Conservation (phyloP, 2,888 invertebrate genomes). For the Andrena trimmerana region DNA sequence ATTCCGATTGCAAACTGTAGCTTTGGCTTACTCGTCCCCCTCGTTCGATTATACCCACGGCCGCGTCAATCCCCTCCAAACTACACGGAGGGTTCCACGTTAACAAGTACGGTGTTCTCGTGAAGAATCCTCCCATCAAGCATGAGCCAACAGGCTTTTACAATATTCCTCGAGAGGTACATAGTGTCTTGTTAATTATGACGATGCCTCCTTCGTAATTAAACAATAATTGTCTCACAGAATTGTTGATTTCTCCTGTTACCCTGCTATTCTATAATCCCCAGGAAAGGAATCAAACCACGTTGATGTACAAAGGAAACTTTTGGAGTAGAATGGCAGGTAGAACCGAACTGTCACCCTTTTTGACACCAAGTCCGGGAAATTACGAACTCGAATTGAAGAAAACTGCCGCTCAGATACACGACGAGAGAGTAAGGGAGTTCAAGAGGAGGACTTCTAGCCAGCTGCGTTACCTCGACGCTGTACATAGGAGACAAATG, state of each 20-base stretch:
- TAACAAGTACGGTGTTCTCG: conserved; percentile 46
- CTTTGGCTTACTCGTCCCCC: conserved; percentile 58
- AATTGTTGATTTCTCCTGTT: neutral
- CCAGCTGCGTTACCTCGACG: conserved; percentile 69
- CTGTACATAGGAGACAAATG: conserved; percentile 62
- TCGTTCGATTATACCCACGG: conserved; percentile 22
- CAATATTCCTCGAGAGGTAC: conserved; percentile 59
- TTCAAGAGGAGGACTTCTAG: conserved; percentile 60
- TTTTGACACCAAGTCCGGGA: conserved; percentile 68
- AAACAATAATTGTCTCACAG: neutral
- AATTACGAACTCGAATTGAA: conserved; percentile 67
- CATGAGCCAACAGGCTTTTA: conserved; percentile 46
- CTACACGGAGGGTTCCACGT: conserved; percentile 49
- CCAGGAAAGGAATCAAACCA: conserved; percentile 69
- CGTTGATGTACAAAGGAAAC: conserved; percentile 73
- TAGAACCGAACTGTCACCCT: conserved; percentile 51
- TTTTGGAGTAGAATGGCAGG: conserved; percentile 78
- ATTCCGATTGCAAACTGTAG: conserved; percentile 28
- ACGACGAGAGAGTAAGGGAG: conserved; percentile 68
- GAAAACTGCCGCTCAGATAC: conserved; percentile 46
- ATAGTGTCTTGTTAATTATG: neutral
- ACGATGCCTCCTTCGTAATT: neutral
- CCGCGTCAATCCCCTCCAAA: conserved; percentile 57
- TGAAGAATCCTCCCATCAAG: conserved; percentile 36
- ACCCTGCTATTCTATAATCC: neutral